Evolutionary conservation across 2,113 vertebrate genomes (phyloP), one percentile per base, ranked within the genome.

Genomic region (Helogale parvula): DNA sequence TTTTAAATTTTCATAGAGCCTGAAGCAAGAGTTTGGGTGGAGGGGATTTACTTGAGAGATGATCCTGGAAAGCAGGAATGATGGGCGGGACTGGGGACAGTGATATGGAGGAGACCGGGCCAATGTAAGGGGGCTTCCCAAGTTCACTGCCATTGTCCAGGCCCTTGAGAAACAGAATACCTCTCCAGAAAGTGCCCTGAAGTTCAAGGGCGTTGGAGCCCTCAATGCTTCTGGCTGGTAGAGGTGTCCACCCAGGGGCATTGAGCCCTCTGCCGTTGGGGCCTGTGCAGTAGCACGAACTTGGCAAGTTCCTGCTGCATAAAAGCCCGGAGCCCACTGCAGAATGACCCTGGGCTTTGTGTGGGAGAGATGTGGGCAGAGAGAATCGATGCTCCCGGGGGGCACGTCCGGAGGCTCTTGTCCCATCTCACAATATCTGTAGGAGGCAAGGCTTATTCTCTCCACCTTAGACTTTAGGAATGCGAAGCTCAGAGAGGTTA

Each of bases 381-480:
- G 13, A 23, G 50, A 60, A 19, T 15, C 14, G 29, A 23, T n/a
- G 60, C 31, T 63, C 33, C 12, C 60, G 1, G 7, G 10, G 27
- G 23, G 86, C 21, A 69, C 33, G 65, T 27, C 14, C n/a, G n/a
- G n/a, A 47, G 80, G 23, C 54, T 17, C 12, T 60, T 38, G 54
- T 33, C 50, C 41, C 2, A 8, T 31, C 63, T 63, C 17, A 35
- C 27, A 3, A 1, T 7, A 17, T 29, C 31, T 21, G 12, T 33
- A 5, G 3, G 3, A 45, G 38, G 25, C 23, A 5, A 21, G 35
- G 52, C 8, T n/a, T 52, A 5, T 3, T 3, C 3, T 16, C 33
- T 35, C 35, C 19, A 4, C 12, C 33, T 33, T 21, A n/a, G 35
- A 68, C 31, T 31, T 89, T 5, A 57, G 72, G 25, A 90, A 38